These are phyloP conservation scores for Plecturocebus donacophilus DNA, from an alignment of 2,113 vertebrate genomes.

Conservation along the genomic window DNA sequence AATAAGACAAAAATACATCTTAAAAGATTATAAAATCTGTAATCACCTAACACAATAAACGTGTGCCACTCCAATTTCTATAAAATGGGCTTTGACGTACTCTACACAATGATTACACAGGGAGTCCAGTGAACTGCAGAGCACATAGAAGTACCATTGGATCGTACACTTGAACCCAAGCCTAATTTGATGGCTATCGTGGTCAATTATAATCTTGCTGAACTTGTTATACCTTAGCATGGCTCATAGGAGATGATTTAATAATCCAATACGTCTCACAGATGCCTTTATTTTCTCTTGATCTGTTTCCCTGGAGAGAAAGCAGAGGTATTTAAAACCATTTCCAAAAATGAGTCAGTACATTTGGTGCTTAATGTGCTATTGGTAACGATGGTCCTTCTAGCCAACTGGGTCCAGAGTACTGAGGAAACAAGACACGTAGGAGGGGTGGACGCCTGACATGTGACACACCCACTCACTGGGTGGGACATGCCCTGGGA, in stretches of 20 bases:
- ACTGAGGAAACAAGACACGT: neutral
- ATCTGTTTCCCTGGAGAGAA: conserved; percentile 10
- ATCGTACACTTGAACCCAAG: neutral
- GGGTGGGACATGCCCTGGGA: neutral
- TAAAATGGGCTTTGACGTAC: neutral
- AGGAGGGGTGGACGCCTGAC: neutral
- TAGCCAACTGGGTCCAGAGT: neutral
- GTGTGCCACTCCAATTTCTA: neutral
- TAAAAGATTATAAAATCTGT: conserved; percentile 19
- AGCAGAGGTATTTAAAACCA: neutral
- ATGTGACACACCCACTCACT: neutral
- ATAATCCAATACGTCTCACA: neutral
- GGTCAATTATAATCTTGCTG: neutral
- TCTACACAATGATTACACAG: neutral
- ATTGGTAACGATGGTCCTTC: neutral
- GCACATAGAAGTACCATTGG: neutral
- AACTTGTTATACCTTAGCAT: conserved; percentile 21
- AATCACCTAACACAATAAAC: conserved; percentile 34
- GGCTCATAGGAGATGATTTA: neutral
- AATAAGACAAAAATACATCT: neutral
- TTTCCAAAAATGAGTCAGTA: neutral
- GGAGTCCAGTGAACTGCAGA: neutral
- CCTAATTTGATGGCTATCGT: neutral
- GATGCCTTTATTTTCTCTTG: conserved; percentile 2
- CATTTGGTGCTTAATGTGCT: neutral